phyloP scores from a whole-genome alignment of 2,888 invertebrate species.

The Poecilobothrus nobilitatus region DNA sequence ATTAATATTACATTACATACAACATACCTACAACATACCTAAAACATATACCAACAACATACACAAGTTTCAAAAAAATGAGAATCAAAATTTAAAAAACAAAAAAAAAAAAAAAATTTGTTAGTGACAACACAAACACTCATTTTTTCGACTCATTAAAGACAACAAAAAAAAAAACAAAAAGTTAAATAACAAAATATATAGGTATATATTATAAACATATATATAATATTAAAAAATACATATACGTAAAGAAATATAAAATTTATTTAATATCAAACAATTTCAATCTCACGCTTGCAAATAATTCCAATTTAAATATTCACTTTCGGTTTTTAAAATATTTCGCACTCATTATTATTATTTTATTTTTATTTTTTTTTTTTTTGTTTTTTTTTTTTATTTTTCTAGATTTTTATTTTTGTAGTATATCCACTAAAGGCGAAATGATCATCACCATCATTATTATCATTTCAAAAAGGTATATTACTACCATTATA shows the following conservation, averaged over 20 bases:
- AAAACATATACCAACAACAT: too few relatives aligned
- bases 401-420: too few relatives aligned
- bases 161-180: too few relatives aligned
- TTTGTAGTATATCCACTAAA: neutral
- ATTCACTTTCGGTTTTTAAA: slow-evolving; percentile 3
- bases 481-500: neutral
- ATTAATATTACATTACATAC: neutral
- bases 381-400: neutral
- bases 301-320: slow-evolving; percentile 6
- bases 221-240: too few relatives aligned
- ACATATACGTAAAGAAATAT: neutral
- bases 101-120: too few relatives aligned
- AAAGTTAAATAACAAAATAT: too few relatives aligned
- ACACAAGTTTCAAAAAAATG: too few relatives aligned
- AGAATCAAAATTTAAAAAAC: too few relatives aligned
- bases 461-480: neutral
- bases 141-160: too few relatives aligned
- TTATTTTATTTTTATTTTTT: neutral
- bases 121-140: too few relatives aligned
- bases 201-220: too few relatives aligned
- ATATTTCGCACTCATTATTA: neutral
- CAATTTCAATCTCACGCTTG: slow-evolving; percentile 1
- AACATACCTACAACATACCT: too few relatives aligned
- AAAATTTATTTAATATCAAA: neutral
- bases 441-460: slow-evolving; percentile 4